A percentile compares a stretch with the other conserved stretches of the same genome.
phyloP scores from a whole-genome alignment of 2,888 invertebrate species.

The Lasioglossum oenotherae region DNA sequence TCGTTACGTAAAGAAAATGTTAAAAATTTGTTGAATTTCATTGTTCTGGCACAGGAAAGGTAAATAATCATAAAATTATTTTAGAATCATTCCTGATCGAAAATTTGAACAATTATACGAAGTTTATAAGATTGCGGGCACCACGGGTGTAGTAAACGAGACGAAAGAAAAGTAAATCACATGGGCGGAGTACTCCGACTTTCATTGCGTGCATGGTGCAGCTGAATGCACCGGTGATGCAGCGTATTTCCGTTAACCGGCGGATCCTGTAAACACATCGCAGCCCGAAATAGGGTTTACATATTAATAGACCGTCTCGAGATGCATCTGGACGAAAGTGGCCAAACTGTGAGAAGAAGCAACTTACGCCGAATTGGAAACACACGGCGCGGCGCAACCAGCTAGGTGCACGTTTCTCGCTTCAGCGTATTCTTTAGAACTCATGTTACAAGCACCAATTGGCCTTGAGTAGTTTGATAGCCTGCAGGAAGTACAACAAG shows the following conservation, averaged over 20 bases:
- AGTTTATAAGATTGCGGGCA: not conserved
- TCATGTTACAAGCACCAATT: conserved; percentile 49
- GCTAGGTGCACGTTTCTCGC: conserved; percentile 9
- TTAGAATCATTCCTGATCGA: not conserved
- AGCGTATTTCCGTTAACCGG: conserved; percentile 67
- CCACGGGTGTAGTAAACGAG: not conserved
- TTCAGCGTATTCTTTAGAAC: conserved; percentile 16
- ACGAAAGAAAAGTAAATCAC: not conserved
- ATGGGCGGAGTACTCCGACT: conserved; percentile 13
- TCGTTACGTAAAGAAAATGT: too few species aligned
- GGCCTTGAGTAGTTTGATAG: conserved; percentile 55
- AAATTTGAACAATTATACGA: not conserved
- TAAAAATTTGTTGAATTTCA: too few species aligned
- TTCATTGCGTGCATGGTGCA: conserved; percentile 29
- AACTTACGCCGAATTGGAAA: conserved; percentile 26
- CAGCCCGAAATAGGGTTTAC: conserved; percentile 73
- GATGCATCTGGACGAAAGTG: conserved; percentile 67
- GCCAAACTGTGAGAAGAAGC: conserved; percentile 36
- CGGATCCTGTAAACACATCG: conserved; percentile 75
- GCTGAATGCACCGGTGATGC: conserved; percentile 56
- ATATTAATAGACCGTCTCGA: conserved; percentile 75
- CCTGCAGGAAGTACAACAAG: conserved; percentile 37
- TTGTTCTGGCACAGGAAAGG: too few species aligned
- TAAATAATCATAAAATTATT: not conserved
- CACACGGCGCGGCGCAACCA: conserved; percentile 2